Conservation (phyloP, 2,888 invertebrate genomes). For the Xestia xanthographa region DNA sequence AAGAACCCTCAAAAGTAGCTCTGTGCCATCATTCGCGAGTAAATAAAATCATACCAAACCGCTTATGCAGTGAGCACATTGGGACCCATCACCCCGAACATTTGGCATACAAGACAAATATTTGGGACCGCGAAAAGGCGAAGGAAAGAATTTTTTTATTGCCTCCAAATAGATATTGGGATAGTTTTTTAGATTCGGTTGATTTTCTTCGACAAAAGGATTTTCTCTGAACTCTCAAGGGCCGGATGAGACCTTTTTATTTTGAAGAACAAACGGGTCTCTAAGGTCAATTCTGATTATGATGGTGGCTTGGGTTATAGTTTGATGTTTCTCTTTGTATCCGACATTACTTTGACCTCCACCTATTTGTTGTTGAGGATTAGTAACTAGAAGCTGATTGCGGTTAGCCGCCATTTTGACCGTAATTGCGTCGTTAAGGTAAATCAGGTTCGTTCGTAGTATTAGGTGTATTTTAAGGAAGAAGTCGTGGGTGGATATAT, state of each 20-base stretch:
- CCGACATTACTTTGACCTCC: conserved; percentile 16
- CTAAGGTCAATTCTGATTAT: conserved; percentile 52
- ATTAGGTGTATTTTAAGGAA: background rate
- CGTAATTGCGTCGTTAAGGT: conserved; percentile 26
- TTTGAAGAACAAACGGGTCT: conserved; percentile 50
- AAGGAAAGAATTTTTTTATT: conserved; percentile 62
- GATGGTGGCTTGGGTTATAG: conserved; percentile 26
- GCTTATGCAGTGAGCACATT: conserved; percentile 46
- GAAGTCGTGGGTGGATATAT: background rate
- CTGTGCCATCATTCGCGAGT: conserved; percentile 11
- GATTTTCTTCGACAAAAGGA: conserved; percentile 59
- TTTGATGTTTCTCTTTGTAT: conserved; percentile 33
- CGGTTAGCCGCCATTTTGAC: conserved; percentile 1
- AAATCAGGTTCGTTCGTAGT: background rate
- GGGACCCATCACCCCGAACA: conserved; percentile 41
- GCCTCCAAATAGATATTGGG: conserved; percentile 56
- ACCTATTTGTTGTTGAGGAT: conserved; percentile 6
- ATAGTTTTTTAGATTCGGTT: conserved; percentile 43
- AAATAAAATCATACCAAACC: conserved; percentile 52
- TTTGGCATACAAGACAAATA: conserved; percentile 56
- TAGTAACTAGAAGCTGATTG: conserved; percentile 30
- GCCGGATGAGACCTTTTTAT: conserved; percentile 52
- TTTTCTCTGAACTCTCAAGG: conserved; percentile 51
- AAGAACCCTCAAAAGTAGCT: conserved; percentile 32
- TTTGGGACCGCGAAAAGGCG: conserved; percentile 36